A percentile compares a stretch with the other conserved stretches of the same genome.
Evolutionary conservation across 2,797 vertebrate genomes (phyloP).

Genomic region (Lophotriccus pileatus): DNA sequence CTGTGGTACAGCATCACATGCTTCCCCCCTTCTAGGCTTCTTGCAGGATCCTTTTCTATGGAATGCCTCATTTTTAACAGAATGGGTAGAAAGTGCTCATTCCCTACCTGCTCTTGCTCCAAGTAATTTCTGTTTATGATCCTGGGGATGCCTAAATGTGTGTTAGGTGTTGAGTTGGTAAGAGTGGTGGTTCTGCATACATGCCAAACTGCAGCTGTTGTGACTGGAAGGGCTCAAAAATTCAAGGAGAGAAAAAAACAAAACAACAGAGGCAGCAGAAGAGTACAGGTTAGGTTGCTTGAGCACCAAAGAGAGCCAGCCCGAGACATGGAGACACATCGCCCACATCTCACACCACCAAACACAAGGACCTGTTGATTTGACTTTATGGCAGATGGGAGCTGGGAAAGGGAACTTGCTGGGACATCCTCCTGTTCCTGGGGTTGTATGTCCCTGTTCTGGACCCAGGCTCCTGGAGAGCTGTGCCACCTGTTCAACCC

Average conservation of each 20-base stretch:
- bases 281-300: background rate
- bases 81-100: background rate
- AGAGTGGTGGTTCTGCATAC: background rate
- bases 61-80: background rate
- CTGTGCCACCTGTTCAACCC: background rate
- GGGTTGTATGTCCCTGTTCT: rapidly evolving
- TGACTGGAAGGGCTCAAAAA: background rate
- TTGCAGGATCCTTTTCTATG: background rate
- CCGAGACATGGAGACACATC: background rate
- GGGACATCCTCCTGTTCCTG: background rate
- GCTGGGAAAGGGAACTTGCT: background rate
- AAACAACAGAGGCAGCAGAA: background rate
- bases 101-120: background rate
- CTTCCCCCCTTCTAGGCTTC: background rate
- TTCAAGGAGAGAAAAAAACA: background rate
- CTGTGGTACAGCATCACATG: background rate
- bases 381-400: background rate
- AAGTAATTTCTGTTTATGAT: background rate
- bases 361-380: background rate
- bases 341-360: background rate
- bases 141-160: background rate
- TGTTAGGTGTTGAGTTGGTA: background rate
- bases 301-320: background rate
- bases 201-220: background rate
- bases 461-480: background rate